Evolutionary conservation across 2,888 invertebrate genomes (phyloP), one percentile per base, ranked within the genome.

Genomic region (Drosophila kambysellisi): DNA sequence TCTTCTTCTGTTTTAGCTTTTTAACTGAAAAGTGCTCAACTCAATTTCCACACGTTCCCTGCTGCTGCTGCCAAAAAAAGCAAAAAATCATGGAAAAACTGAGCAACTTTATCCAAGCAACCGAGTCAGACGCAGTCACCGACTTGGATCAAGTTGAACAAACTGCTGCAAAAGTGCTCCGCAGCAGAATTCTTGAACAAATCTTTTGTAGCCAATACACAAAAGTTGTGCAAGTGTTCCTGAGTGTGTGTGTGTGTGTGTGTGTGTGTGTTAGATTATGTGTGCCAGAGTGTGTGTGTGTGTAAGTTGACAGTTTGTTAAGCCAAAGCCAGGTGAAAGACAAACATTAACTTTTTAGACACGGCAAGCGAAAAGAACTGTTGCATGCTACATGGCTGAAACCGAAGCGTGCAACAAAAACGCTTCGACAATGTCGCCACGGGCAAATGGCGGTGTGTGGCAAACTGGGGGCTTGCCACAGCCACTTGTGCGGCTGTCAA

Each of bases 401-500:
- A 39, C 7, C 30, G 29, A 60, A 53, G 60, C 57, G 29, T 72
- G 80, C 78, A 72, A 43, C 30, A n/a, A 60, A 74, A 72, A 48
- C n/a, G 41, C 32, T 43, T 58, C 25, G 58, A 54, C 33, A 53
- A 43, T 46, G 32, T 73, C 35, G 57, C 46, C 59, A 1, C 4
- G 17, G 8, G 61, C 32, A 41, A 46, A 33, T 32, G 29, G 4
- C 11, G 15, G 2, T 20, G 0, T 12, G 3, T 35, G 20, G 32
- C 5, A 20, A 43, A 35, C 25, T n/a, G 43, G 53, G 20, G 54
- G 43, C 59, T 59, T 52, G 64, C 53, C 52, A 52, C 59, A 64
- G 70, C 70, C 79, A 83, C 89, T 89, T 83, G 67, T 51, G 69
- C 54, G 54, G 73, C 62, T 62, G 64, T 60, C 69, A 68, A 70